Conservation (phyloP, 2,113 vertebrate species). For the Ailurus styani region DNA sequence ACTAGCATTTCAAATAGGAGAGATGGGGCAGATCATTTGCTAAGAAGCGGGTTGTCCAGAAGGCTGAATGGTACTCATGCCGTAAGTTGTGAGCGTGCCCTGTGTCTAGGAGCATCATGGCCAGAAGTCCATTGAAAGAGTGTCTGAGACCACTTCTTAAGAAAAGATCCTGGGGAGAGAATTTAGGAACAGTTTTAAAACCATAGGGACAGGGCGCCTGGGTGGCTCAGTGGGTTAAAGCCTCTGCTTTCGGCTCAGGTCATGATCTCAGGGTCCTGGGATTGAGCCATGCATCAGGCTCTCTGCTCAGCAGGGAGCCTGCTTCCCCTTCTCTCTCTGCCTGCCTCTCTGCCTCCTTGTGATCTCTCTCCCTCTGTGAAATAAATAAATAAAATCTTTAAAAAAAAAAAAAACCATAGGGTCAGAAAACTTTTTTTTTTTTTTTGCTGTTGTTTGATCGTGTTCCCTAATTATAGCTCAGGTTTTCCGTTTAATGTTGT, state of each 20-base stretch:
- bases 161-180: background rate
- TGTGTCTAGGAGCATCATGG: background rate
- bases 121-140: background rate
- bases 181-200: background rate
- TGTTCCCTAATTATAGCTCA: background rate
- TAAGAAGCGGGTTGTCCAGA: background rate
- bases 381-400: too few relatives aligned
- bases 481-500: background rate
- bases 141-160: background rate
- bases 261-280: too few relatives aligned
- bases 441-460: background rate
- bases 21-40: background rate
- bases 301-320: too few relatives aligned
- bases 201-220: background rate
- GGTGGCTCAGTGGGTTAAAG: too few relatives aligned
- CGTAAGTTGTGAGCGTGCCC: background rate
- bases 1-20: background rate
- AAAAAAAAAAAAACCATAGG: background rate
- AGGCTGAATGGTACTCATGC: background rate
- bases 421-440: background rate
- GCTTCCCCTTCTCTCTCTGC: too few relatives aligned
- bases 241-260: too few relatives aligned
- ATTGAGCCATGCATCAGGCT: too few relatives aligned
- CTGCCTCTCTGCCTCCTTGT: too few relatives aligned
- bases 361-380: too few relatives aligned